These are phyloP conservation scores for Diplolepis rosae DNA, from an alignment of 2,888 invertebrate species.

Conservation along the genomic window DNA sequence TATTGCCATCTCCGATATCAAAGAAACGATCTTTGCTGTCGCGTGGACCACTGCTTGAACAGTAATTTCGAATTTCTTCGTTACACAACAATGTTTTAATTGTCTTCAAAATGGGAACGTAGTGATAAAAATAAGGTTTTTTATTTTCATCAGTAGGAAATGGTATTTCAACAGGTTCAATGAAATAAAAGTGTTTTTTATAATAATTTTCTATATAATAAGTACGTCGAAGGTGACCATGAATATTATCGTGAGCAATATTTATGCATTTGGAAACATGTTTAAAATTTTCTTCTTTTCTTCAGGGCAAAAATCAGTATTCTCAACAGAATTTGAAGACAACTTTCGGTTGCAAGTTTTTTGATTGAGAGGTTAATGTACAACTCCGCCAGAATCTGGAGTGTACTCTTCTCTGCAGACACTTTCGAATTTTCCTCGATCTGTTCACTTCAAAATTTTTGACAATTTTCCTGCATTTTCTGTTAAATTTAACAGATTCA, in stretches of 20 bases:
- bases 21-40: neutral
- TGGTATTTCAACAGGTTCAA: conserved; percentile 23
- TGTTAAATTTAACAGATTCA: neutral
- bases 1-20: conserved; percentile 22
- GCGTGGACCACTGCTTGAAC: neutral
- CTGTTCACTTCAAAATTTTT: no score
- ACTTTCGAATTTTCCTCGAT: no score
- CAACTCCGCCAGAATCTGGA: neutral
- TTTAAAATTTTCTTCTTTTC: neutral
- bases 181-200: conserved; percentile 10
- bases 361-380: neutral
- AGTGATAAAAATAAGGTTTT: neutral
- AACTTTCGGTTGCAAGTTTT: neutral
- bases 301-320: neutral
- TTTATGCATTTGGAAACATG: neutral
- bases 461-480: neutral
- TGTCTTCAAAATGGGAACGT: conserved; percentile 32
- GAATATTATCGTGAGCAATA: conserved; percentile 28
- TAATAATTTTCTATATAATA: neutral
- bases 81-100: conserved; percentile 5
- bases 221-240: conserved; percentile 20
- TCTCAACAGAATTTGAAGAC: neutral
- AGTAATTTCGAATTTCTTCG: neutral
- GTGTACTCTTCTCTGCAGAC: neutral
- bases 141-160: neutral